Evolutionary conservation across 2,113 vertebrate species (phyloP), one percentile per base, ranked within the genome.

Genomic region (Nesoenas mayeri): DNA sequence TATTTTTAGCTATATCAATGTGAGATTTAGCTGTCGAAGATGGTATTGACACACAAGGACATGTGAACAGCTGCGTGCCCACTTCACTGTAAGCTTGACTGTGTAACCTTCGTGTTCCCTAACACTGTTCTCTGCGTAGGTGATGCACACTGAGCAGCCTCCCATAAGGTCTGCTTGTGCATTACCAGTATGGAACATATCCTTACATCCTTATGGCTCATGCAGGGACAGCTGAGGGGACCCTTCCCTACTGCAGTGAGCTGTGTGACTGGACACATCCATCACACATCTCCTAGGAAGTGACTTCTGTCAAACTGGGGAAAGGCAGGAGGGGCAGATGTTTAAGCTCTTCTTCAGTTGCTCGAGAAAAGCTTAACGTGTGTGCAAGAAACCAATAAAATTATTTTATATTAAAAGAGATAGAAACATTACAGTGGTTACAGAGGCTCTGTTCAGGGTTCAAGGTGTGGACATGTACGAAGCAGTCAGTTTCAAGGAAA

Each of bases 41-140:
- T 2, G 12, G 31, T 69, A 40, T 78, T 69, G 40, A 91, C 31
- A 32, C 47, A 62, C 25, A 47, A 65, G 47, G 20, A n/a, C 25
- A 80, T 0, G 0, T 40, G n/a, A 93, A 62, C 0, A 2, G 16
- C 40, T 22, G 38, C 1, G 0, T 29, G 57, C 58, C 36, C 17
- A 62, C 47, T 82, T 70, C 1, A 3, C 70, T 69, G 40, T 75
- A 60, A 83, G 26, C 34, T 57, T 88, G 54, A 48, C 36, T 86
- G 88, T 77, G 44, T 62, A 66, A 74, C 19, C 25, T 82, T 65
- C 38, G 6, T 31, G 38, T 57, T 94, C n/a, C 54, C 38, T 54
- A 10, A 8, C 0, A 0, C 42, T 77, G 67, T 15, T 73, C 10
- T 77, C 53, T 70, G 38, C 53, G 2, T 8, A 26, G 38, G 16